These are phyloP conservation scores for Sinocyclocheilus grahami DNA, from an alignment of 2,113 vertebrate species.

Conservation along the genomic window DNA sequence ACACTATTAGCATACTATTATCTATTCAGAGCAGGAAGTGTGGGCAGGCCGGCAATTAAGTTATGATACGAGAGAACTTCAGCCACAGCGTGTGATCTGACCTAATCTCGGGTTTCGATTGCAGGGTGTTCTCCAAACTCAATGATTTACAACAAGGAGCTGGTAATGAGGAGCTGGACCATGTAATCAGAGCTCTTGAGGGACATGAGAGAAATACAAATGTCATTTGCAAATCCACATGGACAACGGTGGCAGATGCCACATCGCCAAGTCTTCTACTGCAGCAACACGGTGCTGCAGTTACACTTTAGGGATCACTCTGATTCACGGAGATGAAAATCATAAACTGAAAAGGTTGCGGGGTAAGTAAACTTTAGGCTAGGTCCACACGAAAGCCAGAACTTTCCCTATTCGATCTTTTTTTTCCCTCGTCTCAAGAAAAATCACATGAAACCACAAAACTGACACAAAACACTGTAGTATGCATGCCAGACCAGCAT, in stretches of 20 bases:
- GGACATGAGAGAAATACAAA: constrained; percentile 28
- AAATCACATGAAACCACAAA: too few species aligned
- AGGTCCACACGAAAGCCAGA: too few species aligned
- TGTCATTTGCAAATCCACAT: neutral
- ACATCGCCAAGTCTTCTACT: neutral
- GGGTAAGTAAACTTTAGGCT: neutral
- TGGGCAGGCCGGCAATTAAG: constrained; percentile 39
- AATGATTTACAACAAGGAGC: constrained; percentile 30
- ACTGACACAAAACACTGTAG: too few species aligned
- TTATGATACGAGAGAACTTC: constrained; percentile 30
- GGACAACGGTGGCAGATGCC: neutral
- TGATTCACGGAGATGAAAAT: constrained; percentile 4
- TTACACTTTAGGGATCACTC: neutral
- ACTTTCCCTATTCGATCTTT: too few species aligned
- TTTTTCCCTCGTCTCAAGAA: too few species aligned
- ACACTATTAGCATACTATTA: constrained; percentile 36
- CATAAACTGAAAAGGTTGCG: neutral
- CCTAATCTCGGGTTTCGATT: constrained; percentile 46
- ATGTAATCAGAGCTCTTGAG: constrained; percentile 43
- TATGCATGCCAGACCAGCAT: too few species aligned
- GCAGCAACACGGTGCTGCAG: neutral
- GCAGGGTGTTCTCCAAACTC: constrained; percentile 9
- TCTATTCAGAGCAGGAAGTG: constrained; percentile 40
- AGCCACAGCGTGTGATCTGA: constrained; percentile 37
- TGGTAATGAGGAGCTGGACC: constrained; percentile 45